These are phyloP conservation scores for Zaprionus obscuricornis DNA, from an alignment of 2,888 invertebrate genomes.

Conservation along the genomic window DNA sequence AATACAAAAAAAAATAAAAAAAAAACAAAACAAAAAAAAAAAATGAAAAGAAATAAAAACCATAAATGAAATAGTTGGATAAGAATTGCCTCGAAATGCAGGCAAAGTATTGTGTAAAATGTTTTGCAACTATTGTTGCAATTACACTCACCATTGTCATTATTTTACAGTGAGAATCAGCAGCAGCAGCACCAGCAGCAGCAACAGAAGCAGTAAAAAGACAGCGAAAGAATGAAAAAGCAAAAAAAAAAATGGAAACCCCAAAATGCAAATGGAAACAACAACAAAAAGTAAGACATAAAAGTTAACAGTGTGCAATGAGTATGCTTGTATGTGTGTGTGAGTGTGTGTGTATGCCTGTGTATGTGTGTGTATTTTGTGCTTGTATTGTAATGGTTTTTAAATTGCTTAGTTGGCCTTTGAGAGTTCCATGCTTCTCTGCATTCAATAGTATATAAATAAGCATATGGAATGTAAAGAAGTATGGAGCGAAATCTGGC, in stretches of 20 bases:
- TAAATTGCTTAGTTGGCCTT: constrained; percentile 60
- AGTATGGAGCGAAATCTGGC: constrained; percentile 84
- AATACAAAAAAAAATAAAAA: constrained; percentile 29
- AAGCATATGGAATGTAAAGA: constrained; percentile 84
- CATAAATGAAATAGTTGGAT: constrained; percentile 35
- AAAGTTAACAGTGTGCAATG: constrained; percentile 7
- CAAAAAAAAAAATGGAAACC: background rate
- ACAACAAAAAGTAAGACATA: constrained; percentile 19
- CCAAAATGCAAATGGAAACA: constrained; percentile 4
- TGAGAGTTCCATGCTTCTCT: constrained; percentile 85
- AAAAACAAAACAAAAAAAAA: constrained; percentile 8
- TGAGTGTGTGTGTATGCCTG: constrained; percentile 11
- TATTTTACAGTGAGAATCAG: constrained; percentile 52
- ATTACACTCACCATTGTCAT: constrained; percentile 58
- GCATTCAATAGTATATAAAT: constrained; percentile 84
- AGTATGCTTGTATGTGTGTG: background rate
- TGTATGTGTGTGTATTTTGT: constrained; percentile 16
- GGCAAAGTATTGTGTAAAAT: constrained; percentile 50
- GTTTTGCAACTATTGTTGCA: constrained; percentile 55
- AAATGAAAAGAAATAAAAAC: constrained; percentile 1
- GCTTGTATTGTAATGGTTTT: constrained; percentile 24
- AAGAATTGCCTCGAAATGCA: constrained; percentile 51
- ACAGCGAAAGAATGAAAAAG: constrained; percentile 4
- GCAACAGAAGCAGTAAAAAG: too few species aligned
- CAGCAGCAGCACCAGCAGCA: too few species aligned